phyloP scores from a whole-genome alignment of 2,797 vertebrate species.

The Prunella strophiata region DNA sequence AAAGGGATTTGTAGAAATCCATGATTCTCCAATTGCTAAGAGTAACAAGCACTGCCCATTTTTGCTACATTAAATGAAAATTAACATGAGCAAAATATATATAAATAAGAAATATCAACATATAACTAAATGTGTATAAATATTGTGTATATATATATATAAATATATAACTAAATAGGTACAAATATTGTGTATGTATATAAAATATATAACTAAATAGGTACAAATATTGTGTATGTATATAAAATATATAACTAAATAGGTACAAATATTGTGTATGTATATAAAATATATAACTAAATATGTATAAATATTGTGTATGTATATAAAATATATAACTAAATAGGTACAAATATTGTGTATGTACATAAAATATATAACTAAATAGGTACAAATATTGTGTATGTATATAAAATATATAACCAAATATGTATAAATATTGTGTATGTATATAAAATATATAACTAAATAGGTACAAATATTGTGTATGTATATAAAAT shows the following conservation, averaged over 20 bases:
- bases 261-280: not conserved
- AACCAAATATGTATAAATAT: too few relatives aligned
- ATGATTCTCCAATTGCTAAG: not conserved
- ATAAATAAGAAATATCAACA: not conserved
- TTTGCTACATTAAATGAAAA: not conserved
- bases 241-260: not conserved
- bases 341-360: too few relatives aligned
- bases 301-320: too few relatives aligned
- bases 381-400: too few relatives aligned
- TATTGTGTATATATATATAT: accelerated
- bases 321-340: too few relatives aligned
- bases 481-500: too few relatives aligned
- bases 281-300: too few relatives aligned
- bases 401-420: too few relatives aligned
- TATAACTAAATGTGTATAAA: too few relatives aligned
- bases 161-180: not conserved
- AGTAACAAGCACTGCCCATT: not conserved
- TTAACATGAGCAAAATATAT: not conserved
- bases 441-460: too few relatives aligned
- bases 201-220: not conserved
- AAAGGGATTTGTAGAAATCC: not conserved
- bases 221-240: not conserved
- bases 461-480: too few relatives aligned
- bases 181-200: not conserved
- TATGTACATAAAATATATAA: too few relatives aligned